These are phyloP conservation scores for Drosophila navojoa DNA, from an alignment of 1,140 invertebrate species.

Conservation along the genomic window DNA sequence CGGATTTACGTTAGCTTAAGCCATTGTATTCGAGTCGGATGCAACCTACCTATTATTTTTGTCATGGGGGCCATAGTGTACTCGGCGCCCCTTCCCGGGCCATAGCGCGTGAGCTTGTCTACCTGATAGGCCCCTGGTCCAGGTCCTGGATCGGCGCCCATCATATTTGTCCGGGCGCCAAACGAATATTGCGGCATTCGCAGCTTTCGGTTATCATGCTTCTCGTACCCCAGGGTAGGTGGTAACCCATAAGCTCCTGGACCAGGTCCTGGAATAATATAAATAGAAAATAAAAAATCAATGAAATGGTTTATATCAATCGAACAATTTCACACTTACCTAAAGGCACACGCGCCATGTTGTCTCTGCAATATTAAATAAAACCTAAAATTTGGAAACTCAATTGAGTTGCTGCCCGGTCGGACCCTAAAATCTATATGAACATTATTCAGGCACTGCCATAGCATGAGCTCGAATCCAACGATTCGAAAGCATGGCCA, in stretches of 20 bases:
- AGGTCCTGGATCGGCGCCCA: conserved; percentile 47
- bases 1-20: background rate
- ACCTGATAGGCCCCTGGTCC: conserved; percentile 74
- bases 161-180: conserved; percentile 74
- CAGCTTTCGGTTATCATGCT: conserved; percentile 86
- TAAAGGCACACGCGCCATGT: conserved; percentile 55
- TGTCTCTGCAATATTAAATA: conserved; percentile 68
- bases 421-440: conserved; percentile 19
- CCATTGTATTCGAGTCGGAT: background rate
- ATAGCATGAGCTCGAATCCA: background rate
- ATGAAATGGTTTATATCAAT: too few relatives aligned
- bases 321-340: conserved; percentile 37
- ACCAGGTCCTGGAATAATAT: conserved; percentile 85
- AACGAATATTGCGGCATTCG: conserved; percentile 87
- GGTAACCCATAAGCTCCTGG: conserved; percentile 87
- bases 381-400: conserved; percentile 59
- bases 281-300: background rate
- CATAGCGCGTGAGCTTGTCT: conserved; percentile 69
- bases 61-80: conserved; percentile 75
- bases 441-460: background rate
- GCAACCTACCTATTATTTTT: conserved; percentile 48
- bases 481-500: conserved; percentile 22
- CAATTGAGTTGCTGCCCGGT: conserved; percentile 56
- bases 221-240: conserved; percentile 85
- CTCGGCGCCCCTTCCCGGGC: conserved; percentile 49